Evolutionary conservation across 1,140 invertebrate genomes (phyloP), one percentile per base, ranked within the genome.

Genomic region (Platorchestia sp.): DNA sequence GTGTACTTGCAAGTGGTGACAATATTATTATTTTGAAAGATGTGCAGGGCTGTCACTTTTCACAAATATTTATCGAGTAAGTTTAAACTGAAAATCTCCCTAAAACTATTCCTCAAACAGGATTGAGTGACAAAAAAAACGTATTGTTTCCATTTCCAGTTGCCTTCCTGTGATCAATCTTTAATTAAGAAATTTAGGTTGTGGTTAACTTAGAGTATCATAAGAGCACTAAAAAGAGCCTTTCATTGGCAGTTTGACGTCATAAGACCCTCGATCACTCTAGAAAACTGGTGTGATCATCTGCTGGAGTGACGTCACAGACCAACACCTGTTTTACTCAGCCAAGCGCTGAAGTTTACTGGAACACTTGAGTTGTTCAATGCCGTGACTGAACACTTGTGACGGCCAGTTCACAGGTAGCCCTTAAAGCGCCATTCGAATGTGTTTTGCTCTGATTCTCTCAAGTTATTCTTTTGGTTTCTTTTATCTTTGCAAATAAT

Each of bases 331-430:
- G 91, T 47, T 45, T 5, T 19, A 36, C 40, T 42, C 45, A 90
- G 43, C 5, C 7, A 47, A 93, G 6, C 19, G 43, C 41, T 93
- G 91, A 19, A 93, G 91, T 93, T 93, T 47, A 93, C 0, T 44
- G 91, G 45, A 93, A 93, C 91, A 93, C 91, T 40, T 93, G 91
- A 93, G 91, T 40, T 45, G 43, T 45, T 93, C 91, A 45, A 40
- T 45, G 45, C 91, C 43, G 27, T 47, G 91, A 93, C 91, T 45
- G 91, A 93, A 93, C 91, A 93, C 91, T 47, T 93, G 91, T 47
- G 14, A 41, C 41, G 41, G 87, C 0, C 87, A 89, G 87, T 89
- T 22, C 43, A 89, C 43, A 41, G 43, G 41, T 5, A 42, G 41
- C 87, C 27, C 59, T 75, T 75, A 75, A 75, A 75, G 59, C 59